A percentile compares a stretch with the other conserved stretches of the same genome.
phyloP scores from a whole-genome alignment of 2,888 invertebrate genomes.

The Micoletzkya japonica region DNA sequence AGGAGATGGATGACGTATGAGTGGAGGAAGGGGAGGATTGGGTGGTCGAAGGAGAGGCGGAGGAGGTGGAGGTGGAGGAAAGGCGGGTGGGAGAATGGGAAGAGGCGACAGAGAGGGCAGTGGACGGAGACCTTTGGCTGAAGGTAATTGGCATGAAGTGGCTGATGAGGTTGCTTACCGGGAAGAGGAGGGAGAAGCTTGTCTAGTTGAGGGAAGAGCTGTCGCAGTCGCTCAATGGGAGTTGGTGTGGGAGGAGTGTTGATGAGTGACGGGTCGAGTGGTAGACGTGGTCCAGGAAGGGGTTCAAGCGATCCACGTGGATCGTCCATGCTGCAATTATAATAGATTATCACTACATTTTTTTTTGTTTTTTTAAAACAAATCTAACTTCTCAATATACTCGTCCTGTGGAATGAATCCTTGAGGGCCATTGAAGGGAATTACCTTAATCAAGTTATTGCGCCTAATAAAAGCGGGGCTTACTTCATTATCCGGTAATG shows the following conservation, averaged over 20 bases:
- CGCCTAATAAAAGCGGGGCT: no score
- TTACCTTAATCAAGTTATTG: no score
- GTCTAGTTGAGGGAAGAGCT: background rate
- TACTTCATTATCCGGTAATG: background rate
- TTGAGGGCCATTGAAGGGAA: no score
- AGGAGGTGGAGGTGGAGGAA: background rate
- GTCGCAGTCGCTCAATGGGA: background rate
- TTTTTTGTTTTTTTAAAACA: no score
- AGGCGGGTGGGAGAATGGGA: background rate
- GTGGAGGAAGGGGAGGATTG: conserved; percentile 9
- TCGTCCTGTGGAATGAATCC: no score
- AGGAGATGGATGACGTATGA: background rate
- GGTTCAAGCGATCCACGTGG: conserved; percentile 3
- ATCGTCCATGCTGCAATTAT: no score
- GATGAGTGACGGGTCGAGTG: background rate
- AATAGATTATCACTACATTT: no score
- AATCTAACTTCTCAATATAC: no score
- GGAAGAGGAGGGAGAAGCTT: background rate
- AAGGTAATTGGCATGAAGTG: background rate
- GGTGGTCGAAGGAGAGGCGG: background rate
- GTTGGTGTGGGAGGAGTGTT: background rate
- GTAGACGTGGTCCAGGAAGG: conserved; percentile 4
- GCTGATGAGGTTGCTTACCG: background rate
- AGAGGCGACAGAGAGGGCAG: background rate
- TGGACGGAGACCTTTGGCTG: background rate